These are phyloP conservation scores for Campylorhamphus procurvoides DNA, from an alignment of 2,113 vertebrate species.

Conservation along the genomic window DNA sequence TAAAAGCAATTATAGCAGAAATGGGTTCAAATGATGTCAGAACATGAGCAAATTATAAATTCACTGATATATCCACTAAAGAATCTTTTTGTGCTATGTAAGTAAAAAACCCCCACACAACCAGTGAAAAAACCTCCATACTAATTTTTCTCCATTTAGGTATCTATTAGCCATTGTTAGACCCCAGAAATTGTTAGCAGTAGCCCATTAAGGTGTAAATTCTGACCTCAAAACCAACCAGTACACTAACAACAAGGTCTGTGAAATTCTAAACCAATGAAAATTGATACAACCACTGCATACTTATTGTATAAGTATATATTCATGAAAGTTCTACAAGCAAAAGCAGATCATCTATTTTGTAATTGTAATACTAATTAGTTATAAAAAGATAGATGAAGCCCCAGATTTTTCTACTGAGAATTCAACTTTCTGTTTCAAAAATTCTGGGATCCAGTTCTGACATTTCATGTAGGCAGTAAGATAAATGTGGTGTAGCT, in stretches of 20 bases:
- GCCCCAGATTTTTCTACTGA: neutral
- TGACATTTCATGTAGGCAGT: fast-evolving
- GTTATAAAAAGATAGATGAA: neutral
- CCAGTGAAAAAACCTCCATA: fast-evolving
- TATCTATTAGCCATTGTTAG: neutral
- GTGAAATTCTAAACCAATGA: neutral
- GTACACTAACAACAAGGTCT: neutral
- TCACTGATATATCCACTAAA: neutral
- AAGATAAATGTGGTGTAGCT: neutral
- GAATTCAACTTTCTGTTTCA: neutral
- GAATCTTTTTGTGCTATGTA: neutral
- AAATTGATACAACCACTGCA: neutral
- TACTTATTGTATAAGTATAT: neutral
- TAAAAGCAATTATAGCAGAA: neutral
- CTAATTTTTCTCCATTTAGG: neutral
- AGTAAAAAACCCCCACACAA: neutral
- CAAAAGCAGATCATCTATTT: neutral
- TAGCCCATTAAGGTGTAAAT: neutral
- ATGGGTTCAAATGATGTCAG: neutral
- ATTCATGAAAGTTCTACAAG: neutral
- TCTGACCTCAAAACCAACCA: neutral
- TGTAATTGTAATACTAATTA: neutral
- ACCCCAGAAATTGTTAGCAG: neutral
- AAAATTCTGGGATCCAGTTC: neutral
- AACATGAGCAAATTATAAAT: neutral